Percentiles rank a stretch among this genome's conserved stretches.
Conservation (phyloP, 2,888 invertebrate species). For the Arenicola marina region DNA sequence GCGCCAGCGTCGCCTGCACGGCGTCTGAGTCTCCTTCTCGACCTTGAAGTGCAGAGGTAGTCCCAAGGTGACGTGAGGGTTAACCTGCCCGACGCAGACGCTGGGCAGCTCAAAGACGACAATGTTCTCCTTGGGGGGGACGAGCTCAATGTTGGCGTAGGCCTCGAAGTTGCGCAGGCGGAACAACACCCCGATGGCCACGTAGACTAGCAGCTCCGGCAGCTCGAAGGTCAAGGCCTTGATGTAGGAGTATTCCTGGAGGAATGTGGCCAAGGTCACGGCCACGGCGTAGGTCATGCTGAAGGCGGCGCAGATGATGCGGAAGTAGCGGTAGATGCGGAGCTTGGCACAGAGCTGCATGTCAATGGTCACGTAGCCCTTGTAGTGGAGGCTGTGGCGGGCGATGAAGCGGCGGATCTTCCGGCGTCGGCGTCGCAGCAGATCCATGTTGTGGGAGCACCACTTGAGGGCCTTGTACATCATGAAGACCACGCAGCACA, state of each 20-base stretch:
- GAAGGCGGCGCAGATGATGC: conserved; percentile 22
- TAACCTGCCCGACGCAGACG: conserved; percentile 18
- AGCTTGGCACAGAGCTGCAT: conserved; percentile 26
- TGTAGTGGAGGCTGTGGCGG: conserved; percentile 25
- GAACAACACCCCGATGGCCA: conserved; percentile 23
- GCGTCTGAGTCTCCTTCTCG: conserved; percentile 29
- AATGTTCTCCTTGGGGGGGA: conserved; percentile 26
- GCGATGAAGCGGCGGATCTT: conserved; percentile 29
- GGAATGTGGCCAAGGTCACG: conserved; percentile 26
- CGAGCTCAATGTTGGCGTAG: conserved; percentile 26
- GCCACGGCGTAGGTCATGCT: conserved; percentile 25
- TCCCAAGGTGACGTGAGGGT: conserved; percentile 25
- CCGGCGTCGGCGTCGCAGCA: conserved; percentile 22
- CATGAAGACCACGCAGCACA: conserved; percentile 28
- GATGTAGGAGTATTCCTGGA: conserved; percentile 29
- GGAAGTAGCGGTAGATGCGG: conserved; percentile 20
- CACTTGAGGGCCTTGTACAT: conserved; percentile 34
- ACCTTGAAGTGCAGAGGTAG: conserved; percentile 27
- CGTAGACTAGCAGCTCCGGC: conserved; percentile 24
- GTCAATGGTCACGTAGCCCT: conserved; percentile 24
- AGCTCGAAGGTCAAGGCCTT: conserved; percentile 24
- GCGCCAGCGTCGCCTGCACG: conserved; percentile 14
- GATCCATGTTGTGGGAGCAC: conserved; percentile 28
- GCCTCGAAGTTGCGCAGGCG: conserved; percentile 30
- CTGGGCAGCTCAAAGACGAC: conserved; percentile 29